Base-by-base conservation (phyloP, 2,113 vertebrate species). In the Oenanthe melanoleuca region DNA sequence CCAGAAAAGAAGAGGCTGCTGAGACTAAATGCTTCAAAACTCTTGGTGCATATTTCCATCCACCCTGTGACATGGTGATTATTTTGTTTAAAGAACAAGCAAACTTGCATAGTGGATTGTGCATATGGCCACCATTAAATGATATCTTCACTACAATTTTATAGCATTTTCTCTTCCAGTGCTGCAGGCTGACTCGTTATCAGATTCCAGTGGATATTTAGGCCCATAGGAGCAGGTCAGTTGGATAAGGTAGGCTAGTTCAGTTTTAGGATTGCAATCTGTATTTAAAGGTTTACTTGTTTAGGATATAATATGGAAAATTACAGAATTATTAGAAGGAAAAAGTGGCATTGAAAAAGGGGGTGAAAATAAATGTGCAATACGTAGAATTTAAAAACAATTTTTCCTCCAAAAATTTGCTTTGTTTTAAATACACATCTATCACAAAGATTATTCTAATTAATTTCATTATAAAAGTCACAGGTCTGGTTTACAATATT, bases 31-130 rank as follows among this genome's bases (percentile, higher is more conserved):
- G 19, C 0, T 2, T 33, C 23, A 66, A 65, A 55, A 47, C 23
- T 31, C 14, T 53, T 38, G 11, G 11, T 61, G 38, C 4, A 0
- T 70, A 59, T 82, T 92, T 75, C 64, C 0, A 0, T 49, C 55
- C 38, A 66, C 33, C 26, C 20, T 69, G 33, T 71, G 53, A 45
- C 33, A 56, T 5, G 6, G 8, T 55, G 25, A 83, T 44, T 10
- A 31, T 67, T 67, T 95, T 80, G 7, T 66, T 61, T 83, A 78
- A 95, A 77, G 31, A 88, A 55, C 18, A 83, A 40, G 28, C 13
- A 53, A 77, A 57, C 4, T 8, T 74, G 9, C 12, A 12, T 6
- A 31, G 23, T 0, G 0, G 14, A 26, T 53, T 34, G 16, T 72
- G 23, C 9, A n/a, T 45, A 53, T 45, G 17, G 25, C 1, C 28